Conservation (phyloP, 2,888 invertebrate genomes). For the Gibbula magus region DNA sequence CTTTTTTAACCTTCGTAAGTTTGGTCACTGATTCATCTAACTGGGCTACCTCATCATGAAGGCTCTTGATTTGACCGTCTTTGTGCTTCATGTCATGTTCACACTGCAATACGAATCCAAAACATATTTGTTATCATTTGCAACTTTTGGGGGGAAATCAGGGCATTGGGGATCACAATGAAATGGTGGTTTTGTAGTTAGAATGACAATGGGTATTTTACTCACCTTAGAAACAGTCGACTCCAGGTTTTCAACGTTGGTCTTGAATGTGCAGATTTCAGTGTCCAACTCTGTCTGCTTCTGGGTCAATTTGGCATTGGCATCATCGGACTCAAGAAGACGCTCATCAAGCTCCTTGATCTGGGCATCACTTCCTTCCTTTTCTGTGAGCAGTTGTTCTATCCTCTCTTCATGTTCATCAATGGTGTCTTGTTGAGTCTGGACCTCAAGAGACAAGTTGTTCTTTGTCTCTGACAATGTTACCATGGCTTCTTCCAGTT, state of each 20-base stretch:
- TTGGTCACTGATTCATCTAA: not conserved
- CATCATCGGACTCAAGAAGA: constrained; percentile 97
- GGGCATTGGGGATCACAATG: too few relatives aligned
- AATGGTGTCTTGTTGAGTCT: constrained; percentile 93
- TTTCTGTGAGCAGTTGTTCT: constrained; percentile 94
- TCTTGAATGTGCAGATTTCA: constrained; percentile 95
- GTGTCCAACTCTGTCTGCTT: constrained; percentile 98
- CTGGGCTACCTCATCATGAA: not conserved
- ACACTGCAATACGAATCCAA: not conserved
- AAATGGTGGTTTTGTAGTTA: too few relatives aligned
- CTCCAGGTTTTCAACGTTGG: constrained; percentile 97
- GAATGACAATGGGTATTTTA: not conserved
- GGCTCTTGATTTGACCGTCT: not conserved
- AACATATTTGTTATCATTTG: not conserved
- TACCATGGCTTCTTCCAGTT: constrained; percentile 93
- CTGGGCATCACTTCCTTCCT: constrained; percentile 96
- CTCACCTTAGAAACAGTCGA: not conserved
- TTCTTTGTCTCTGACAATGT: constrained; percentile 96
- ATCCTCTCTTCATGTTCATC: constrained; percentile 95
- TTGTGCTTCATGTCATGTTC: not conserved
- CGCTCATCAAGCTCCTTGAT: constrained; percentile 97
- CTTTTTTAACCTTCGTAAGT: not conserved
- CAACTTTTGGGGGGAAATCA: too few relatives aligned
- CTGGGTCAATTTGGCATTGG: constrained; percentile 94
- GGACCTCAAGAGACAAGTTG: constrained; percentile 88